Percentiles rank a stretch among this genome's conserved stretches.
These are phyloP conservation scores for Taphrorychus bicolor DNA, from an alignment of 2,888 invertebrate genomes.

Conservation along the genomic window DNA sequence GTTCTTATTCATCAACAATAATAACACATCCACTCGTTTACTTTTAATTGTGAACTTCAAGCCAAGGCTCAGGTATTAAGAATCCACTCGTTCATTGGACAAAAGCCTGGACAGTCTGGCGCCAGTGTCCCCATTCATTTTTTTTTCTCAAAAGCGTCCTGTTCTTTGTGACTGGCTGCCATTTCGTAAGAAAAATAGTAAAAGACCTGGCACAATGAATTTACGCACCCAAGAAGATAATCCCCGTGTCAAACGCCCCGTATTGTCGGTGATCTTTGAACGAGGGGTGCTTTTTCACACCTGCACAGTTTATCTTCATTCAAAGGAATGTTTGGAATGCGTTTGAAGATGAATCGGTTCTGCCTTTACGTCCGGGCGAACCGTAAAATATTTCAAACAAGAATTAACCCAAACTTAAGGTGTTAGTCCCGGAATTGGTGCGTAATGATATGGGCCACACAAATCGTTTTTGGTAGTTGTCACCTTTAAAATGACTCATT, in stretches of 20 bases:
- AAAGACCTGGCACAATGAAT: constrained; percentile 22
- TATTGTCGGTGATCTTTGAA: constrained; percentile 16
- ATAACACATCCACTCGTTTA: too few species aligned
- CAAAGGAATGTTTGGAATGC: constrained; percentile 21
- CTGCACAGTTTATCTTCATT: constrained; percentile 16
- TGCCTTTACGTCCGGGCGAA: background rate
- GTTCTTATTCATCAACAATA: too few species aligned
- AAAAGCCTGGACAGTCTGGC: constrained; percentile 31
- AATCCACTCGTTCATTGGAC: background rate
- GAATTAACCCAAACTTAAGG: constrained; percentile 6
- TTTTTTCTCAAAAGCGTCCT: constrained; percentile 22
- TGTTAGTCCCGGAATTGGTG: constrained; percentile 9
- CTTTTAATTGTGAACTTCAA: too few species aligned
- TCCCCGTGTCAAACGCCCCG: background rate
- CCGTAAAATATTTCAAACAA: constrained; percentile 13
- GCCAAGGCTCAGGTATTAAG: too few species aligned
- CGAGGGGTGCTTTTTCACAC: constrained; percentile 17
- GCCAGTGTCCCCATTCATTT: constrained; percentile 29
- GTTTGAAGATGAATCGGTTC: constrained; percentile 4
- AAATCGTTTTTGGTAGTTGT: too few species aligned
- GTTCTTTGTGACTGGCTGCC: constrained; percentile 27
- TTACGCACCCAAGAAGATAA: constrained; percentile 22
- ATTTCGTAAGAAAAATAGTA: constrained; percentile 35
- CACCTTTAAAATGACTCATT: too few species aligned
- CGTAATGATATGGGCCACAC: background rate